Evolutionary conservation across 2,888 invertebrate genomes (phyloP).

Genomic region (Pterostichus niger): DNA sequence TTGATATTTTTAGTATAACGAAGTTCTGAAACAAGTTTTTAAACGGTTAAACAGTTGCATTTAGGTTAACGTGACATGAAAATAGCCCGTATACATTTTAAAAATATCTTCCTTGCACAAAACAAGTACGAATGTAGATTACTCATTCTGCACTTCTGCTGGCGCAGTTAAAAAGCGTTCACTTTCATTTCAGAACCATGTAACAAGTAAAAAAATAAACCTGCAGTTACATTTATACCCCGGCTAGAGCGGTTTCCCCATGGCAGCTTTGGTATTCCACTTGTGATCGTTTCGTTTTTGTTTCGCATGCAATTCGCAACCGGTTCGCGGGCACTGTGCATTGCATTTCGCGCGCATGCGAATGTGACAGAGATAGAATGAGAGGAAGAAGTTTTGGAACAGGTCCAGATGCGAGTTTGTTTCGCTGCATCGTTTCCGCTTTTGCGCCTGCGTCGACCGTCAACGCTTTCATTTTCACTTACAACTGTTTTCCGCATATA

Average conservation of each 20-base stretch:
- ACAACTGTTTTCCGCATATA: constrained; percentile 51
- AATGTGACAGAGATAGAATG: constrained; percentile 16
- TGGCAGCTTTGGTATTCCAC: constrained; percentile 38
- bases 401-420: constrained; percentile 58
- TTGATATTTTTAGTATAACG: too few relatives aligned
- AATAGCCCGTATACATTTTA: constrained; percentile 21
- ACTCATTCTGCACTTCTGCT: constrained; percentile 18
- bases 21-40: neutral
- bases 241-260: constrained; percentile 12
- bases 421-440: constrained; percentile 53
- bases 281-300: constrained; percentile 42
- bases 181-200: constrained; percentile 34
- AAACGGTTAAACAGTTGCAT: neutral
- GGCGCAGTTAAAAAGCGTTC: constrained; percentile 5
- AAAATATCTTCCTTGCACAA: constrained; percentile 33
- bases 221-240: constrained; percentile 35
- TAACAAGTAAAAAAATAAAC: constrained; percentile 44
- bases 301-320: constrained; percentile 24
- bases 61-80: constrained; percentile 25
- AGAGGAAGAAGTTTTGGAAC: constrained; percentile 55
- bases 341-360: constrained; percentile 17
- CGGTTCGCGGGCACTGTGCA: constrained; percentile 47
- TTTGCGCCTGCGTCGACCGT: constrained; percentile 42
- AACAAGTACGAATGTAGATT: constrained; percentile 34
- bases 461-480: constrained; percentile 62